Percentiles rank a stretch among this genome's conserved stretches.
Conservation (phyloP, 2,888 invertebrate species). For the Aelia acuminata region DNA sequence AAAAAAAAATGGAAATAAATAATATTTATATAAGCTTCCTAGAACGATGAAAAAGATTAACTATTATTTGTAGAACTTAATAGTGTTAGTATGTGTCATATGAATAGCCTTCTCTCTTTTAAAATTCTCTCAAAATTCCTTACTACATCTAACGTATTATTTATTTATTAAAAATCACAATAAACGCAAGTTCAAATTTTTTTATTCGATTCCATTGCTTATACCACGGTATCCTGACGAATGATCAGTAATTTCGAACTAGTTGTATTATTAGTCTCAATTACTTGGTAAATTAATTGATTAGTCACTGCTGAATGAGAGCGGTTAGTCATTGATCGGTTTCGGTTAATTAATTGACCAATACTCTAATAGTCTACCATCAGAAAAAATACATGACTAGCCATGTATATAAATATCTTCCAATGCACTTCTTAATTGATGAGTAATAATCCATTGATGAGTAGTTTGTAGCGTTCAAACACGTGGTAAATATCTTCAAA, state of each 20-base stretch:
- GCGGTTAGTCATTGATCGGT: not conserved
- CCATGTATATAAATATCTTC: not conserved
- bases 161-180: no score
- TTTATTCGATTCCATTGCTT: not conserved
- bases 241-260: not conserved
- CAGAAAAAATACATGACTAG: not conserved
- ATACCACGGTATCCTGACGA: not conserved
- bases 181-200: no score
- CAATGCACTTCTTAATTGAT: not conserved
- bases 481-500: no score
- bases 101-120: no score
- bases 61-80: no score
- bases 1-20: no score
- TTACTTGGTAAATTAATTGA: slow-evolving; percentile 1
- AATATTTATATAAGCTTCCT: no score
- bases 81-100: no score
- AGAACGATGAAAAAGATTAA: no score
- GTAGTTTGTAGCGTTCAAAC: no score
- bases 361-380: not conserved
- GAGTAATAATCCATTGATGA: not conserved
- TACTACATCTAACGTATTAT: no score
- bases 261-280: not conserved
- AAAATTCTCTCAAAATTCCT: no score
- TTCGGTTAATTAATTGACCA: not conserved
- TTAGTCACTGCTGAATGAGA: slow-evolving; percentile 13